Evolutionary conservation across 2,797 vertebrate genomes (phyloP), one percentile per base, ranked within the genome.

Genomic region (Phoebastria nigripes): DNA sequence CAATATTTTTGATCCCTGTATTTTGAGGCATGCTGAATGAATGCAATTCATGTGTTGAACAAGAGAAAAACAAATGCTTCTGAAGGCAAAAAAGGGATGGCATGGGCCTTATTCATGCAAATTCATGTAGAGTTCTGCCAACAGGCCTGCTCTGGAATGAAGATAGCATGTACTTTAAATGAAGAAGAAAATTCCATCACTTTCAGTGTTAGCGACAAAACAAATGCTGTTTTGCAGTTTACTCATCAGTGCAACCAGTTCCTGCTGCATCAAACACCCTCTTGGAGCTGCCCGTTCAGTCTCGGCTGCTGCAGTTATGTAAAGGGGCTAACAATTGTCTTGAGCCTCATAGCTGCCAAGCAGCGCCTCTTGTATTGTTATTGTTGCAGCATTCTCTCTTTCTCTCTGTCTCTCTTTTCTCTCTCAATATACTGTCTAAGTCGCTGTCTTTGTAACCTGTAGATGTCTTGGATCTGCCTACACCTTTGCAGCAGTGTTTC

Each of bases 161-260:
- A 33, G 33, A 10, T 16, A 56, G 29, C 1, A 0, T 33, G 14
- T 41, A 7, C 35, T 62, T 58, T 5, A 67, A 25, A 39, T 8
- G 33, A 49, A 62, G 31, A 61, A 72, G 29, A 58, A 58, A 52
- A 77, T 41, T 20, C 28, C 2, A 0, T 15, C 59, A 2, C 1
- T 8, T 8, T 49, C 39, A 29, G 52, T 20, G 28, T 28, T 3
- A 22, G 59, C 16, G 37, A 33, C 39, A 51, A 39, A 46, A 3
- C 22, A 41, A 16, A 35, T 18, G 16, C 9, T 58, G 16, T 4
- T 83, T 35, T 80, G n/a, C 42, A 21, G 39, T 28, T 73, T 42
- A 12, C 17, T n/a, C 14, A 1, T 51, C 8, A 4, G 12, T 2
- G 10, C 0, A 1, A 39, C 20, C 16, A 7, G 29, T n/a, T 78